phyloP scores from a whole-genome alignment of 2,888 invertebrate species.

The Cerastis leucographa region DNA sequence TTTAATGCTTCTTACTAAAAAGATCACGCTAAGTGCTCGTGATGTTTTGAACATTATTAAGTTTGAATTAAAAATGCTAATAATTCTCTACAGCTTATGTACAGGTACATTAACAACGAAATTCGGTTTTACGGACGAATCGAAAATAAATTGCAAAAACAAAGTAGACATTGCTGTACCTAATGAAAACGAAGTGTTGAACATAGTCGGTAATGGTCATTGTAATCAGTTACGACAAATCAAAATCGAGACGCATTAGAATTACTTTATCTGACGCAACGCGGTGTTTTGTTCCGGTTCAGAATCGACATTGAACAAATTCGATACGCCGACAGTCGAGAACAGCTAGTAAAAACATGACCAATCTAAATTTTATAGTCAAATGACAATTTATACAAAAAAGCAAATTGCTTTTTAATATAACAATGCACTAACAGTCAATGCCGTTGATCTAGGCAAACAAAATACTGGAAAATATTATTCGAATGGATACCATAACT shows the following conservation, averaged over 20 bases:
- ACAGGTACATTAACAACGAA: not conserved
- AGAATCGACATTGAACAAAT: constrained; percentile 78
- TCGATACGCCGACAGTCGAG: constrained; percentile 73
- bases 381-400: constrained; percentile 71
- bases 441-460: constrained; percentile 36
- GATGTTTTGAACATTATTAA: constrained; percentile 29
- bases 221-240: constrained; percentile 56
- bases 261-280: constrained; percentile 72
- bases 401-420: constrained; percentile 66
- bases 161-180: constrained; percentile 8
- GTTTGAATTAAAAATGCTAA: constrained; percentile 24
- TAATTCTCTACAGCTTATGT: not conserved
- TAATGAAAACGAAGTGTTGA: constrained; percentile 45
- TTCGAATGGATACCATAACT: constrained; percentile 39
- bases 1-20: constrained; percentile 80
- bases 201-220: constrained; percentile 46
- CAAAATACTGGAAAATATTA: constrained; percentile 45
- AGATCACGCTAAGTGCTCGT: constrained; percentile 67
- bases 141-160: constrained; percentile 5
- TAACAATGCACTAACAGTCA: constrained; percentile 49
- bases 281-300: constrained; percentile 76
- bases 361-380: constrained; percentile 73
- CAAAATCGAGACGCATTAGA: constrained; percentile 57
- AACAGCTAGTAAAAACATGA: constrained; percentile 75
- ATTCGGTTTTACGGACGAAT: not conserved